Conservation (phyloP, 2,113 vertebrate species). For the Equus quagga region DNA sequence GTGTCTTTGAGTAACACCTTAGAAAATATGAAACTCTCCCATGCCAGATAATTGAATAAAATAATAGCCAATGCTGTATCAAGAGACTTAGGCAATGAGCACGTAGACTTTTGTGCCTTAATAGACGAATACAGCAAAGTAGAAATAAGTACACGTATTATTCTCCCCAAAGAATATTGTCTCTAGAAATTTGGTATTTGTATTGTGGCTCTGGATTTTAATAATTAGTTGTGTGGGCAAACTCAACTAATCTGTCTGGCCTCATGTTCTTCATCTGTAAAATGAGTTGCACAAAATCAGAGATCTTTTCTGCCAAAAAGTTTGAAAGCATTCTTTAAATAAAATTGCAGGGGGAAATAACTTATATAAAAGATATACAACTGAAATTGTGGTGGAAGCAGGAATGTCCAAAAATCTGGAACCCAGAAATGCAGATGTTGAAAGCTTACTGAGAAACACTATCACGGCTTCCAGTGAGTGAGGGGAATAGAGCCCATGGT, state of each 20-base stretch:
- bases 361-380: not conserved
- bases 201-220: conserved; percentile 32
- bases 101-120: not conserved
- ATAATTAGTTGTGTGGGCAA: not conserved
- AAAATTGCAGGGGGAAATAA: conserved; percentile 20
- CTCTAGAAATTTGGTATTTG: not conserved
- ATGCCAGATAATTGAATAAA: conserved; percentile 48
- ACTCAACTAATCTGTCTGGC: not conserved
- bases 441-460: not conserved
- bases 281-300: not conserved
- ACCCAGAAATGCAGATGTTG: not conserved
- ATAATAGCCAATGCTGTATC: not conserved
- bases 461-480: not conserved
- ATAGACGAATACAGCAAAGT: not conserved
- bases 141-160: not conserved
- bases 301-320: not conserved
- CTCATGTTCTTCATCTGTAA: not conserved
- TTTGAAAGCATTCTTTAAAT: conserved; percentile 25
- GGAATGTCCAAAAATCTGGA: not conserved
- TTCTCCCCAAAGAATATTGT: not conserved
- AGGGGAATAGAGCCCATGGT: not conserved
- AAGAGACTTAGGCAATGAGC: not conserved
- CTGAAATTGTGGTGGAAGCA: not conserved
- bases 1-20: conserved; percentile 58
- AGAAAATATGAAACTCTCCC: not conserved